phyloP scores from a whole-genome alignment of 1,140 invertebrate genomes.

The Musca domestica region DNA sequence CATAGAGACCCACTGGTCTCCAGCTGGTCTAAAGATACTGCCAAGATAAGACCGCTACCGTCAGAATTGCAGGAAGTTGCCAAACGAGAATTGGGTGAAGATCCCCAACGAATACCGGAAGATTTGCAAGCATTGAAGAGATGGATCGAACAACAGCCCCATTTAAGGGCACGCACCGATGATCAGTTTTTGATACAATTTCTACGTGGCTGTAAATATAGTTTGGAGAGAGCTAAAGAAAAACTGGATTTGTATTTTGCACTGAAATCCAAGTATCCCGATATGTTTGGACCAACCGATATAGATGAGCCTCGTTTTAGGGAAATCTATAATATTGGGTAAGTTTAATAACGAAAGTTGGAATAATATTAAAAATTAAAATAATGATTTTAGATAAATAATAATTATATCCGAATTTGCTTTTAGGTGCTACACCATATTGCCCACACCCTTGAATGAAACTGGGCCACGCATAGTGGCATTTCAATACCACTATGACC shows the following conservation, averaged over 20 bases:
- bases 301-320: constrained; percentile 25
- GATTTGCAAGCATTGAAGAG: constrained; percentile 59
- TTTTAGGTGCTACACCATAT: constrained; percentile 16
- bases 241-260: constrained; percentile 57
- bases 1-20: constrained; percentile 29
- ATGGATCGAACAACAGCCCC: constrained; percentile 62
- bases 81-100: constrained; percentile 59
- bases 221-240: constrained; percentile 61
- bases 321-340: constrained; percentile 57
- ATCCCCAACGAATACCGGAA: constrained; percentile 54
- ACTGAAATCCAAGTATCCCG: constrained; percentile 12
- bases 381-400: constrained; percentile 26
- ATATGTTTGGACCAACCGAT: constrained; percentile 10
- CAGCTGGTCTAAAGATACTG: too few species aligned
- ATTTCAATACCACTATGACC: constrained; percentile 28
- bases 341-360: constrained; percentile 13
- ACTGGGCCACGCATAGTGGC: constrained; percentile 35
- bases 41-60: constrained; percentile 46
- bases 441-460: constrained; percentile 46
- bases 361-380: too few species aligned
- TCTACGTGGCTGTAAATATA: constrained; percentile 65
- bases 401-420: too few species aligned
- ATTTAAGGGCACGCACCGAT: constrained; percentile 55
- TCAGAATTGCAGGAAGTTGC: constrained; percentile 55
- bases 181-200: too few species aligned